phyloP scores from a whole-genome alignment of 2,797 vertebrate species.

The Varecia variegata region DNA sequence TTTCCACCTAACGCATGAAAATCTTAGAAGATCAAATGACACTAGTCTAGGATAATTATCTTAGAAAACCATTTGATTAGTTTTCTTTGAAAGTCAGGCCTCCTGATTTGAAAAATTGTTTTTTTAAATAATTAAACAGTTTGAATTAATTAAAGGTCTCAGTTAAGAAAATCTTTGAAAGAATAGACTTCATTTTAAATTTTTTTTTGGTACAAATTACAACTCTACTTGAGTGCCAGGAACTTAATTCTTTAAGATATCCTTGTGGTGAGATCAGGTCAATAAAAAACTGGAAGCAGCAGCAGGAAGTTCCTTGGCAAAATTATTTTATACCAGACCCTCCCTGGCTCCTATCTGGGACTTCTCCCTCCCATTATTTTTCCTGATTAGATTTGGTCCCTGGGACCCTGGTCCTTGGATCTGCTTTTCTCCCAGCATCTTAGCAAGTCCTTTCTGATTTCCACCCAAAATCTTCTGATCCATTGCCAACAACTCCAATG shows the following conservation, averaged over 20 bases:
- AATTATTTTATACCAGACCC: neutral
- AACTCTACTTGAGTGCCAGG: neutral
- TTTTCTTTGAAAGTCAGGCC: conserved; percentile 6
- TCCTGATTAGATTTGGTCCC: neutral
- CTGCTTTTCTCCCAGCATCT: neutral
- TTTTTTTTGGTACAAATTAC: neutral
- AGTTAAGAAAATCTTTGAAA: conserved; percentile 34
- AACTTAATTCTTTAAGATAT: neutral
- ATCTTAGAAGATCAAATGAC: conserved; percentile 9
- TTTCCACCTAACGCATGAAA: neutral
- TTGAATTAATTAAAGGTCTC: conserved; percentile 19
- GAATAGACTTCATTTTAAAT: neutral
- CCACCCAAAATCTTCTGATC: neutral
- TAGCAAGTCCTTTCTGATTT: neutral
- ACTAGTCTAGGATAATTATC: neutral
- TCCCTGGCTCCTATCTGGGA: neutral
- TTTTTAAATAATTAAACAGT: neutral
- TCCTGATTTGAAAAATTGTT: neutral
- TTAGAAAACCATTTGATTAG: neutral
- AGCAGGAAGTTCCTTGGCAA: neutral
- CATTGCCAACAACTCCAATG: neutral
- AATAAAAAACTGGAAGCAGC: neutral
- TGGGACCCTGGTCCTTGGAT: neutral
- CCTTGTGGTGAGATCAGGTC: neutral
- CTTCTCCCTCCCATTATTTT: neutral